Percentiles rank a stretch among this genome's conserved stretches.
phyloP scores from a whole-genome alignment of 2,113 vertebrate genomes.

The Piprites chloris region DNA sequence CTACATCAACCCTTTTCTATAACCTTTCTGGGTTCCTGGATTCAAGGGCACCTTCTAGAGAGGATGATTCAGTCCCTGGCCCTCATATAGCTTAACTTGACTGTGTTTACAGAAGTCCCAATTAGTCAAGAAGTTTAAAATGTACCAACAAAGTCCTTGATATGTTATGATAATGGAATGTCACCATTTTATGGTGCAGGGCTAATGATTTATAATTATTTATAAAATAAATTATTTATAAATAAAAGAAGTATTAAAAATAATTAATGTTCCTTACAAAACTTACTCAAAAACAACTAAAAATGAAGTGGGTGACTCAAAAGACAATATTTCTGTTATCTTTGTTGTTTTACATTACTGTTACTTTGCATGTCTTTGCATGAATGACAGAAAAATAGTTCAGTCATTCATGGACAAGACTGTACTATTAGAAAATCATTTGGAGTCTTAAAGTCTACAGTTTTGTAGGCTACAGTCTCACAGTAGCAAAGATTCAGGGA shows the following conservation, averaged over 20 bases:
- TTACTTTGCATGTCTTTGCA: neutral
- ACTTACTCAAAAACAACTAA: neutral
- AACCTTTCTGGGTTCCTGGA: neutral
- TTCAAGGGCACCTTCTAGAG: neutral
- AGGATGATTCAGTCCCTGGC: neutral
- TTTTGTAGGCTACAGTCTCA: neutral
- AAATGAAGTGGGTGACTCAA: neutral
- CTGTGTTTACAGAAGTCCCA: neutral
- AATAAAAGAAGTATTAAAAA: neutral
- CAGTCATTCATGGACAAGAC: neutral
- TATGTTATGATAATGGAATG: neutral
- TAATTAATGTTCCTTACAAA: neutral
- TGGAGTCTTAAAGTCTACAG: constrained; percentile 10
- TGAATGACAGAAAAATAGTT: neutral
- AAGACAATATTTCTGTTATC: neutral
- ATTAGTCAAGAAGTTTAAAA: neutral
- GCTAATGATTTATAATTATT: neutral
- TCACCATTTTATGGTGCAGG: neutral
- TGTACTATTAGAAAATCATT: neutral
- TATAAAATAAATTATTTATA: neutral
- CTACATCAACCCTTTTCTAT: neutral
- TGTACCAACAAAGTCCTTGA: neutral
- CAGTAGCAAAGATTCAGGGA: neutral
- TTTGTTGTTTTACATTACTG: neutral
- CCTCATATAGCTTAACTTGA: neutral